phyloP scores from a whole-genome alignment of 2,113 vertebrate genomes.

The Platanista minor region DNA sequence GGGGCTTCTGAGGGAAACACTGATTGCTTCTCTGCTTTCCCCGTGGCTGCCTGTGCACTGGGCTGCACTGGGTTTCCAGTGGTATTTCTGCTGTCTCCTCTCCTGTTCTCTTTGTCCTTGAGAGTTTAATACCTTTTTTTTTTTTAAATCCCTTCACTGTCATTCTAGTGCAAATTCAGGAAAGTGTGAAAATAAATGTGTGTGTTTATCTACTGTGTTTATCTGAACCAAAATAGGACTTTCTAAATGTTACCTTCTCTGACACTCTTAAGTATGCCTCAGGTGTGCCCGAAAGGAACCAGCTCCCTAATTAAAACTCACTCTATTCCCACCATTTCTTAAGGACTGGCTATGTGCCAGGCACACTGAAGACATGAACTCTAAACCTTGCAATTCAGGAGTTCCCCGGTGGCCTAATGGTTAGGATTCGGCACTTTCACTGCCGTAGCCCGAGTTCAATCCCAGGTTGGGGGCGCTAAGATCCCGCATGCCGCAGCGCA shows the following conservation, averaged over 20 bases:
- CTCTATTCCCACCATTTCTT: neutral
- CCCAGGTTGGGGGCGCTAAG: no score
- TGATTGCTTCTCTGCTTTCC: neutral
- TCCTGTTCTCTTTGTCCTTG: neutral
- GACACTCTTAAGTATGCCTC: neutral
- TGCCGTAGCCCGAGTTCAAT: no score
- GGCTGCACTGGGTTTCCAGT: no score
- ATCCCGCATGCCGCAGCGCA: accelerated
- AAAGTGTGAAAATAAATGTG: neutral
- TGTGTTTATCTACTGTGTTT: neutral
- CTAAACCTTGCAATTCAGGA: neutral
- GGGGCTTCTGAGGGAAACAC: neutral
- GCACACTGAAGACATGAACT: neutral
- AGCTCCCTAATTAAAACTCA: neutral
- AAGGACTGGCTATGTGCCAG: no score
- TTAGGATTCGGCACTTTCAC: neutral
- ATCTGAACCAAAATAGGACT: neutral
- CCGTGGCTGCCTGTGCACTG: neutral
- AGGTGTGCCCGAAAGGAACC: neutral
- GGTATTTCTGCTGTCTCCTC: neutral
- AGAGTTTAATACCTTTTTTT: neutral
- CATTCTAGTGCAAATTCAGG: neutral
- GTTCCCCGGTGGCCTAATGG: neutral
- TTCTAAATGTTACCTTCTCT: neutral
- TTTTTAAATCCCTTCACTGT: neutral